Conservation (phyloP, 2,888 invertebrate genomes). For the Ptychoptera contaminata region DNA sequence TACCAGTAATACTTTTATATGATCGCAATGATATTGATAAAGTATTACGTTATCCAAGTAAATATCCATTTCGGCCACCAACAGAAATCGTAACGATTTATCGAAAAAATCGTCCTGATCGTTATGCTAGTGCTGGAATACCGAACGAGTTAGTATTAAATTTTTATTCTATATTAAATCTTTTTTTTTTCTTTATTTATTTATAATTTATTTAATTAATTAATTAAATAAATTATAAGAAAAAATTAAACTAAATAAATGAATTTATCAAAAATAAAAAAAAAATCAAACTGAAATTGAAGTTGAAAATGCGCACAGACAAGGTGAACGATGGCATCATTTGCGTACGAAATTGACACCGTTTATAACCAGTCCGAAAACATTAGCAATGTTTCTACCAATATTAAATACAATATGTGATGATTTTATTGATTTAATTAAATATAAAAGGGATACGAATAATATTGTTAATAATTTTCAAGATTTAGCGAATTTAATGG, state of each 20-base stretch:
- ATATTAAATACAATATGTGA: constrained; percentile 59
- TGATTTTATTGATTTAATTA: constrained; percentile 55
- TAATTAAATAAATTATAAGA: no score
- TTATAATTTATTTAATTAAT: no score
- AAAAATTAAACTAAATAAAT: no score
- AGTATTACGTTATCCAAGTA: constrained; percentile 54
- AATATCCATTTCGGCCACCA: constrained; percentile 64
- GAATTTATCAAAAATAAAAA: no score
- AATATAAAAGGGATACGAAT: constrained; percentile 34
- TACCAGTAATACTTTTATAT: constrained; percentile 56
- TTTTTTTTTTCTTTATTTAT: no score
- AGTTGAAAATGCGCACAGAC: constrained; percentile 29
- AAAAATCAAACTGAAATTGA: no score
- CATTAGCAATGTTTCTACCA: constrained; percentile 58
- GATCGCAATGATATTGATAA: constrained; percentile 56
- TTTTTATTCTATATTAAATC: no score
- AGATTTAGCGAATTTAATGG: constrained; percentile 58
- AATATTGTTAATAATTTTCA: constrained; percentile 49
- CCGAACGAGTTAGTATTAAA: constrained; percentile 60
- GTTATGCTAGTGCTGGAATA: constrained; percentile 66
- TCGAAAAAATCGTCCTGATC: constrained; percentile 53
- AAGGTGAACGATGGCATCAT: constrained; percentile 64
- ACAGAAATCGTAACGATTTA: constrained; percentile 68
- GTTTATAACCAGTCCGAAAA: constrained; percentile 58
- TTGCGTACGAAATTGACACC: constrained; percentile 56